Base-by-base conservation (phyloP, 2,797 vertebrate species). In the Cetoscarus ocellatus region DNA sequence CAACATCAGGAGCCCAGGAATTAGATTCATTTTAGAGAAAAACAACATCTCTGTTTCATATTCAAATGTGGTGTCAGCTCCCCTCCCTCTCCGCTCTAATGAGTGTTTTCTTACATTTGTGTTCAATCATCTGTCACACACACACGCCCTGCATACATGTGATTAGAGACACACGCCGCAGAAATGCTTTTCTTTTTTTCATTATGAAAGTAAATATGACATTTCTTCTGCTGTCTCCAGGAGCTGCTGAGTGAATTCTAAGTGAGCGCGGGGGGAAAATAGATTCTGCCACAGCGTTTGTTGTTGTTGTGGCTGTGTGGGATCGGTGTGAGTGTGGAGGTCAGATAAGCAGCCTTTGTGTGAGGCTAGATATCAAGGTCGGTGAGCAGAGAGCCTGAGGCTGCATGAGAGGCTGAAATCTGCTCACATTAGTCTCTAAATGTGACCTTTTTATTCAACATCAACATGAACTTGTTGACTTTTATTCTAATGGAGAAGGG, bases 61-160 rank as follows among this genome's bases (percentile, higher is more conserved):
- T 87, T 91, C 73, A 61, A 57, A 82, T 61, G 65, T 49, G 49
- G 70, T 77, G 82, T 83, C 86, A 69, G 56, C 67, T 77, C 1
- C 43, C 61, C 51, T 0, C 13, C 52, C 44, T 36, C 48, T 45
- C 53, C 34, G 67, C 70, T 56, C 67, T 49, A 63, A 78, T 44
- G 61, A 79, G 70, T 76, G 73, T 79, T 84, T 78, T 79, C 63
- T 84, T 65, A 42, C 69, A 79, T 84, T 88, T 75, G 57, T 56
- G 71, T 90, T 86, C 86, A 79, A 62, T 89, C 77, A 82, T 58
- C 71, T 82, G 82, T 85, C 83, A 62, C 65, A 70, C 76, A 51
- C 51, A 51, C 62, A 60, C 84, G 42, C 5, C 42, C 55, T 58
- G 14, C 53, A 59, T 63, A 61, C 61, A 61, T 79, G 63, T 58